These are phyloP conservation scores for Pyrocephalus nanus DNA, from an alignment of 2,797 vertebrate genomes.

Conservation along the genomic window DNA sequence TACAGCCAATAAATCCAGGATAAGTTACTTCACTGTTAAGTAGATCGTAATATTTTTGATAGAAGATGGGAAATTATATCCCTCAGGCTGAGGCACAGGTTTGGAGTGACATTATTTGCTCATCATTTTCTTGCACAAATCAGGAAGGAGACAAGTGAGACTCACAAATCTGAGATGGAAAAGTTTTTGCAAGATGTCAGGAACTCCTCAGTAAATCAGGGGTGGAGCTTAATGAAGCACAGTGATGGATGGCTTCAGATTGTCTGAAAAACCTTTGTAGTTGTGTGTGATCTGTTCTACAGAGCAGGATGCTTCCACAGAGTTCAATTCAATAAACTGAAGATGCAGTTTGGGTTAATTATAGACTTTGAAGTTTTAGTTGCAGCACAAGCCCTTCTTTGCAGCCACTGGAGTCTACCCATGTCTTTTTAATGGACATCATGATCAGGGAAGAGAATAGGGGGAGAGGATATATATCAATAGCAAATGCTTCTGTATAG, in stretches of 20 bases:
- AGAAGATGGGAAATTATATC: not conserved
- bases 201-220: not conserved
- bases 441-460: not conserved
- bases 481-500: not conserved
- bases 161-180: not conserved
- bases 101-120: not conserved
- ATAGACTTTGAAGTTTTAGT: not conserved
- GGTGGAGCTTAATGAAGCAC: not conserved
- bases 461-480: not conserved
- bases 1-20: not conserved
- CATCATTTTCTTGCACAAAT: not conserved
- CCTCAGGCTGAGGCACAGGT: not conserved
- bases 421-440: not conserved
- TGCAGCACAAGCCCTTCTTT: not conserved
- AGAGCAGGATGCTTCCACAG: not conserved
- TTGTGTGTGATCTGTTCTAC: not conserved
- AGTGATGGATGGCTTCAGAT: not conserved
- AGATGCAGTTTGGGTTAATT: not conserved
- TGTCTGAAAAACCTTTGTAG: not conserved
- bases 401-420: not conserved
- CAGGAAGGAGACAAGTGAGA: not conserved
- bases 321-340: not conserved
- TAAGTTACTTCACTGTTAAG: not conserved
- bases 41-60: not conserved
- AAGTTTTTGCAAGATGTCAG: not conserved